A percentile compares a stretch with the other conserved stretches of the same genome.
phyloP scores from a whole-genome alignment of 2,888 invertebrate genomes.

The Standfussiana lucernea region DNA sequence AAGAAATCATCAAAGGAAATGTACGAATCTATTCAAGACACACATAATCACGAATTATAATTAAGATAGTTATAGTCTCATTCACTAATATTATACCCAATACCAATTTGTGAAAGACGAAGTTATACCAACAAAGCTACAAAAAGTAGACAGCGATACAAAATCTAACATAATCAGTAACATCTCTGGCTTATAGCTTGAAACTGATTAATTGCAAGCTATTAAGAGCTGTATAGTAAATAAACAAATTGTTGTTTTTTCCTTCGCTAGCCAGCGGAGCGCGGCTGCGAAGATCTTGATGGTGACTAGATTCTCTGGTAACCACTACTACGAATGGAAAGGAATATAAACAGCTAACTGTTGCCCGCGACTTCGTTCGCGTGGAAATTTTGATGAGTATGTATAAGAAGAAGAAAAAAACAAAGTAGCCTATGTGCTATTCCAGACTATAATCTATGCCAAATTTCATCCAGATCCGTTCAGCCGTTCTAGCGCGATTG shows the following conservation, averaged over 20 bases:
- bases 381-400: not conserved
- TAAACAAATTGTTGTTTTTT: constrained; percentile 62
- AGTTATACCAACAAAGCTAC: not conserved
- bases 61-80: not conserved
- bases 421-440: not conserved
- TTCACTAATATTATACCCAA: not conserved
- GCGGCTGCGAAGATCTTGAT: constrained; percentile 68
- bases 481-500: too few species aligned
- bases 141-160: constrained; percentile 35
- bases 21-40: not conserved
- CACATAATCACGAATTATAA: not conserved
- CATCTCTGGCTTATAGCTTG: constrained; percentile 41
- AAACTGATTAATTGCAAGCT: constrained; percentile 59
- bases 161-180: constrained; percentile 49
- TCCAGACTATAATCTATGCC: not conserved
- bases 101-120: constrained; percentile 19
- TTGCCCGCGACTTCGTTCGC: not conserved
- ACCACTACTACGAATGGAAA: constrained; percentile 61
- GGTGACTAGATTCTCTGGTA: constrained; percentile 66
- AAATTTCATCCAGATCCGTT: too few species aligned
- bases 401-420: not conserved
- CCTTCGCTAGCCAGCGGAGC: constrained; percentile 67
- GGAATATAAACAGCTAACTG: not conserved
- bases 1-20: too few species aligned
- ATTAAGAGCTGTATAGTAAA: constrained; percentile 62